A percentile compares a stretch with the other conserved stretches of the same genome.
Evolutionary conservation across 1,140 invertebrate species (phyloP).

Genomic region (Tetragonula clypearis): DNA sequence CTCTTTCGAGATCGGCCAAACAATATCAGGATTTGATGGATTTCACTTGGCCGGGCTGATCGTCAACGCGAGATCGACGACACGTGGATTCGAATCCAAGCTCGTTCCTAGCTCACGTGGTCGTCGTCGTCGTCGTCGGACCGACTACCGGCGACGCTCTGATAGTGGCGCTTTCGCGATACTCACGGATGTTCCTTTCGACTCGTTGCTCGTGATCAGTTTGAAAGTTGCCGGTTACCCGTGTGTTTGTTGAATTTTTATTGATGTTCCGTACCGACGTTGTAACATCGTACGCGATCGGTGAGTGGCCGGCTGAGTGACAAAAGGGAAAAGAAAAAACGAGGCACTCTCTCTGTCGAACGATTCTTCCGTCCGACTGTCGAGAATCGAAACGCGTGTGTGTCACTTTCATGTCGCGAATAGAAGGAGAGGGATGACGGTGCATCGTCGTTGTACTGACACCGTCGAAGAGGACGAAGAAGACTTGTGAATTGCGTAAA

Average conservation of each 20-base stretch:
- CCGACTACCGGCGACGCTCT: slow-evolving; percentile 47
- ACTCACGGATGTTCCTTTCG: slow-evolving; percentile 37
- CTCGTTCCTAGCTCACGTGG: slow-evolving; percentile 62
- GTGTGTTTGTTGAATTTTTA: slow-evolving; percentile 22
- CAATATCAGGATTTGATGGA: neutral
- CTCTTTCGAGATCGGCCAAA: neutral
- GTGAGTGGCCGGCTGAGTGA: slow-evolving; percentile 28
- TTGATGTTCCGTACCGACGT: neutral
- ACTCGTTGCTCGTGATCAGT: slow-evolving; percentile 8
- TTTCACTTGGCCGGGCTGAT: neutral
- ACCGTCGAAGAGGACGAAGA: slow-evolving; percentile 53
- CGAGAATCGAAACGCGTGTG: slow-evolving; percentile 31
- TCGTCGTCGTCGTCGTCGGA: slow-evolving; percentile 15
- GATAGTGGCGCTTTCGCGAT: slow-evolving; percentile 20
- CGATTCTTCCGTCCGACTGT: slow-evolving; percentile 26
- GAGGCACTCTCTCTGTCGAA: neutral
- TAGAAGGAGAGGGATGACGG: slow-evolving; percentile 63
- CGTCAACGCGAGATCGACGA: slow-evolving; percentile 28
- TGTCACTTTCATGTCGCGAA: slow-evolving; percentile 53
- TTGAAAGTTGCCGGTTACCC: neutral
- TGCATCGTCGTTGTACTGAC: slow-evolving; percentile 45
- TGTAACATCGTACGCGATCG: neutral
- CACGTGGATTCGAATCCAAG: slow-evolving; percentile 57
- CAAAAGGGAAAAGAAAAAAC: neutral
- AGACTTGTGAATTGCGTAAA: slow-evolving; percentile 37